Evolutionary conservation across 2,888 invertebrate species (phyloP).

Genomic region (Cartodere bifasciata): DNA sequence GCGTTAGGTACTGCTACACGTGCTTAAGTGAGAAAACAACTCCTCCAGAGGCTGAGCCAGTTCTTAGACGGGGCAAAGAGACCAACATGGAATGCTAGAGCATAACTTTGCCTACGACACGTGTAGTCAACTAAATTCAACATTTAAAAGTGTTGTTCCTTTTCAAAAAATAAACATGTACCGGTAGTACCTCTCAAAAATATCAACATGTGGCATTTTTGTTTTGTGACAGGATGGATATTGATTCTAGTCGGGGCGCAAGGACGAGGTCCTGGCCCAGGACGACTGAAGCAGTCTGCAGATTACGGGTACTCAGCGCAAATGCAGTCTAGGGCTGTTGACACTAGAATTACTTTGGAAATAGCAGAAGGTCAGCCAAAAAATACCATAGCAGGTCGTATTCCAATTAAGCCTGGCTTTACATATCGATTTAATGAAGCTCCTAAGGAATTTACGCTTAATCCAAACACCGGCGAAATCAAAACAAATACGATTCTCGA

Average conservation of each 20-base stretch:
- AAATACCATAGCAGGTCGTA: slow-evolving; percentile 74
- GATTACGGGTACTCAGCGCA: slow-evolving; percentile 38
- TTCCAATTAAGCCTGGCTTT: slow-evolving; percentile 77
- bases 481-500: slow-evolving; percentile 71
- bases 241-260: slow-evolving; percentile 27
- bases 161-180: no score
- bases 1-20: slow-evolving; percentile 17
- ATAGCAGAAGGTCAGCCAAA: slow-evolving; percentile 75
- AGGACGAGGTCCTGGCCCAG: slow-evolving; percentile 31
- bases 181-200: no score
- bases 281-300: slow-evolving; percentile 23
- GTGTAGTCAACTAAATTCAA: no score
- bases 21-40: slow-evolving; percentile 23
- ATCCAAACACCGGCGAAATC: slow-evolving; percentile 75
- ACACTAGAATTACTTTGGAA: slow-evolving; percentile 75
- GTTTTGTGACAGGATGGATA: slow-evolving; percentile 22
- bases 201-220: no score
- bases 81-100: slow-evolving; percentile 35
- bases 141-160: no score
- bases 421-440: slow-evolving; percentile 90
- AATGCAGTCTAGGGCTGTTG: slow-evolving; percentile 82
- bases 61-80: slow-evolving; percentile 32
- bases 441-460: slow-evolving; percentile 73
- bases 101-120: no score
- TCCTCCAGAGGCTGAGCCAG: slow-evolving; percentile 34